Conservation (phyloP, 1,140 invertebrate species). For the Apis florea region DNA sequence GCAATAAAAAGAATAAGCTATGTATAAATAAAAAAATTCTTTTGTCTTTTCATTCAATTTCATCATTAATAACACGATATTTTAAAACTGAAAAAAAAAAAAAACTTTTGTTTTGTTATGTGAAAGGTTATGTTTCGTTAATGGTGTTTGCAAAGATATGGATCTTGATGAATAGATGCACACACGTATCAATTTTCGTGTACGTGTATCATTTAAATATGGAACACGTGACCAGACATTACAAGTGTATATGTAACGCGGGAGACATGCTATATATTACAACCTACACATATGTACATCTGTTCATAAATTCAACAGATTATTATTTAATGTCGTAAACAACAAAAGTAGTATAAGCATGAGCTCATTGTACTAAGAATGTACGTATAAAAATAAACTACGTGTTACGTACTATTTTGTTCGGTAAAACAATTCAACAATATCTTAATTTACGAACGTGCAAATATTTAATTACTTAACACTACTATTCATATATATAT, state of each 20-base stretch:
- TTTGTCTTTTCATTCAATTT: neutral
- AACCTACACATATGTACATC: neutral
- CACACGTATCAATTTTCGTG: neutral
- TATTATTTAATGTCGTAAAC: slow-evolving; percentile 27
- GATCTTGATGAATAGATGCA: neutral
- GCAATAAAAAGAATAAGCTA: slow-evolving; percentile 50
- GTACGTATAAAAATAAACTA: slow-evolving; percentile 37
- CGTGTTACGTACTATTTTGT: neutral
- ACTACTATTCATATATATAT: neutral
- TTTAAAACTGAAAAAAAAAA: neutral
- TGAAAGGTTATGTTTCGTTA: slow-evolving; percentile 40
- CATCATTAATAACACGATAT: neutral
- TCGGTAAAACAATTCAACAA: neutral
- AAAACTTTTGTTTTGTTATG: neutral
- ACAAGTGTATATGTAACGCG: slow-evolving; percentile 25
- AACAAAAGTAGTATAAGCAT: slow-evolving; percentile 21
- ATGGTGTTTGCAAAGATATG: slow-evolving; percentile 25
- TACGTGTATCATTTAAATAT: neutral
- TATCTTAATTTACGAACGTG: neutral
- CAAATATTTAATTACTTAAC: neutral
- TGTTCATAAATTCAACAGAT: slow-evolving; percentile 22
- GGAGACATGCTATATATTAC: neutral
- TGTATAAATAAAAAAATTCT: slow-evolving; percentile 26
- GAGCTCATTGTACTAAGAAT: slow-evolving; percentile 21
- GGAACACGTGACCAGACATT: slow-evolving; percentile 35